phyloP scores from a whole-genome alignment of 1,140 invertebrate genomes.

The Phocides pigmalion region DNA sequence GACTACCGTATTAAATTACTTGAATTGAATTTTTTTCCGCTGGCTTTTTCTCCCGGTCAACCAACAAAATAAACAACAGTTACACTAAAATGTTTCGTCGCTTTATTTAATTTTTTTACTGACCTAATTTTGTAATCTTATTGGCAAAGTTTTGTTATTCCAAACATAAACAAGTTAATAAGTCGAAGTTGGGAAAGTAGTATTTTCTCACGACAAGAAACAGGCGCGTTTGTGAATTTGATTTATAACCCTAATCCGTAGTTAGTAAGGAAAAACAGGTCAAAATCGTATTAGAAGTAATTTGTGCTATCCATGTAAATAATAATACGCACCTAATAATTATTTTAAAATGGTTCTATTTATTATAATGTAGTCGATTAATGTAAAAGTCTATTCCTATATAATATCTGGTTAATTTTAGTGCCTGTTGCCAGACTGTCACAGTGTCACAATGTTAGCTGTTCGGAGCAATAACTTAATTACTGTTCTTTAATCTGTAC shows the following conservation, averaged over 20 bases:
- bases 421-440: too few species aligned
- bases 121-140: slow-evolving; percentile 21
- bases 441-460: too few species aligned
- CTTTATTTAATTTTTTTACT: slow-evolving; percentile 18
- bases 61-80: background rate
- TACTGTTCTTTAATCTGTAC: too few species aligned
- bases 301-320: background rate
- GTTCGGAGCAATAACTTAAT: too few species aligned
- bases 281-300: background rate
- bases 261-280: background rate
- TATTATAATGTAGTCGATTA: too few species aligned
- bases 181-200: slow-evolving; percentile 25
- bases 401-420: too few species aligned
- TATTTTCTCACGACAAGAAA: slow-evolving; percentile 21
- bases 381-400: too few species aligned
- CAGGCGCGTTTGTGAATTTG: slow-evolving; percentile 21
- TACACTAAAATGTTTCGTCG: background rate
- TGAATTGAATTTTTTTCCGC: too few species aligned
- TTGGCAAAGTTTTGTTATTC: slow-evolving; percentile 21
- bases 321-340: too few species aligned
- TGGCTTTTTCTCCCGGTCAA: too few species aligned
- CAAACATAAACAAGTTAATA: slow-evolving; percentile 29
- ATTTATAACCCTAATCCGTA: slow-evolving; percentile 13
- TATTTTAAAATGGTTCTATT: too few species aligned
- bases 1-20: too few species aligned